Evolutionary conservation across 2,797 vertebrate genomes (phyloP), one percentile per base, ranked within the genome.

Genomic region (Menidia menidia): DNA sequence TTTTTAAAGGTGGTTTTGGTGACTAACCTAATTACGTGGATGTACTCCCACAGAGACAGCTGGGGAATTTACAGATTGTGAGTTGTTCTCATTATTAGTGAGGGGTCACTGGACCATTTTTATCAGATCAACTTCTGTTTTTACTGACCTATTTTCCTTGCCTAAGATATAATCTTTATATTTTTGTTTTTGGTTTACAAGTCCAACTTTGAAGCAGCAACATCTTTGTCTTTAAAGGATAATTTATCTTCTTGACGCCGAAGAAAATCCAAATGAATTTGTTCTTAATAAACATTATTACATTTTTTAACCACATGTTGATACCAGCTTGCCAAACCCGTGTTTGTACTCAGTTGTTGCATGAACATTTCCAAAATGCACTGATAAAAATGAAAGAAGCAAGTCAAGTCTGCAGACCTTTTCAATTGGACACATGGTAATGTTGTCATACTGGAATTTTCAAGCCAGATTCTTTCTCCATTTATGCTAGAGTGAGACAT

Each of bases 321-420:
- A 57, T 55, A 59, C 50, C 80, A 52, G 12, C 33, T 75, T 43
- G 71, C 77, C 76, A 81, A 84, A 87, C 81, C 85, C 87, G 81
- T 7, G 74, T 47, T 66, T 77, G 54, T 78, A 72, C 72, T 82
- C 66, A 50, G 63, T 77, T 81, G 69, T 55, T 45, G 47, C 45
- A 35, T 45, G 47, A 80, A 67, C 73, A 80, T 73, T 69, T 77
- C 13, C 15, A 48, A 53, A 67, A 57, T 52, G 14, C 16, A n/a
- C n/a, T 2, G 32, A 74, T 54, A 60, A 62, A 70, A 0, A 2
- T 33, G 18, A 11, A 41, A 44, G 41, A 71, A 52, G 77, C 68
- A 72, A 53, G 45, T 71, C 44, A 78, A 64, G 52, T 60, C 13
- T 56, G 42, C 47, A 8, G 13, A 42, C 48, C 15, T 4, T 3